Base-by-base conservation (phyloP, 2,888 invertebrate genomes). In the Camptogramma bilineatum region DNA sequence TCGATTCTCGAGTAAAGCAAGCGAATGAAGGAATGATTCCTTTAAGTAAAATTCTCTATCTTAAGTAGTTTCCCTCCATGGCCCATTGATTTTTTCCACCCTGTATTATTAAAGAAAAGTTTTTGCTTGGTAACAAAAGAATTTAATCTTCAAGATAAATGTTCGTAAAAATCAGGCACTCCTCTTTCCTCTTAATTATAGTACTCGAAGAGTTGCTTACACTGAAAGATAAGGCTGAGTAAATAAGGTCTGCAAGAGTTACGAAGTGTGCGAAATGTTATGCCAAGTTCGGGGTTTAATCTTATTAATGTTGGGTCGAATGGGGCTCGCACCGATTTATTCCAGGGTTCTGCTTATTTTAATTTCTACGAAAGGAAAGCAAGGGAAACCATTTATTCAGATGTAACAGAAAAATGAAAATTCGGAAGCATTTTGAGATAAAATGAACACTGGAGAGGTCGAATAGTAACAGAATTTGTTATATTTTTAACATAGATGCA, bases 221-320 rank as follows among this genome's bases (percentile, higher is more conserved):
- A 42, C 39, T 39, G 18, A 46, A 48, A 56, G 59, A 39, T 53
- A 54, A 54, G 48, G 18, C 17, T 54, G 39, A 46, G n/a, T 59
- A 54, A 54, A 53, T 52, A 59, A 21, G 52, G 52, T 39, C 53
- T 13, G 16, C 17, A 34, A 52, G 34, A 47, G 13, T 52, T 46
- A 21, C 52, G 16, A 34, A 60, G 28, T 50, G 53, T 13, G 54
- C 60, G 28, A 48, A 59, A 59, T 34, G 21, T 53, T 53, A 48
- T 53, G 19, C 52, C 9, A 19, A 52, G 46, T 59, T 59, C 10
- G 47, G 18, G 28, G 18, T 51, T 57, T 47, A 17, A 57, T 51
- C 51, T 42, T 42, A 47, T 34, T 21, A 13, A 13, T 34, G 31
- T 4, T 2, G 34, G 34, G 28, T 8, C 28, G 7, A 28, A 28